Evolutionary conservation across 2,888 invertebrate species (phyloP), one percentile per base, ranked within the genome.

Genomic region (Selenia dentaria): DNA sequence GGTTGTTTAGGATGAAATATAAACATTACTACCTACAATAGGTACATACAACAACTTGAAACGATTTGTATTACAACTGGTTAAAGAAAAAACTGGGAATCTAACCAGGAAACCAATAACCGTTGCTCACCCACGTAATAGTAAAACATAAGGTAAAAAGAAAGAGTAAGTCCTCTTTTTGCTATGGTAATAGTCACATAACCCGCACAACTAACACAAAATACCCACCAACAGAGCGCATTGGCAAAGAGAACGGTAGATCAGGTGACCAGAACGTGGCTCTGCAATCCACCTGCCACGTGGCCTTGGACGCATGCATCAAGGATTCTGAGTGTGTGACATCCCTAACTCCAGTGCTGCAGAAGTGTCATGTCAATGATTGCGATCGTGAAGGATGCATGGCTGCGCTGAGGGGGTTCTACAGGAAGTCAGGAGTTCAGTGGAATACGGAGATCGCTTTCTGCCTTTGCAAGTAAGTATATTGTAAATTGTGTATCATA

Each of bases 361-460:
- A 94, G 84, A 94, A 95, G 79, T 97, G 97, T 76, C 96, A 96
- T 71, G 63, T 74, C 3, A 78, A 62, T 13, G 87, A 94, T 59
- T 97, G 97, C 83, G 95, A 95, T 77, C 92, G 96, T 54, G 95
- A 96, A 73, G 95, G 96, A 48, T 97, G 97, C 83, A 97, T 97
- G 97, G 93, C 94, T 55, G 95, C 97, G 37, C 85, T 97, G 64
- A 94, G 97, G 75, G 94, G 94, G 42, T 97, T 97, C 88, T 97
- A 97, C 86, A 93, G 95, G 78, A 94, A 94, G 68, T 94, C 95
- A 11, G 94, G 94, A 43, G 94, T 95, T 59, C 94, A 94, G 62
- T 95, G 96, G 93, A 96, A 96, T 74, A 93, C 96, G 57, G 97
- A 97, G 83, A 95, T 97, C 65, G 97, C 97, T 62, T 97, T 97